Conservation (phyloP, 1,140 invertebrate genomes). For the Palaemon carinicauda region DNA sequence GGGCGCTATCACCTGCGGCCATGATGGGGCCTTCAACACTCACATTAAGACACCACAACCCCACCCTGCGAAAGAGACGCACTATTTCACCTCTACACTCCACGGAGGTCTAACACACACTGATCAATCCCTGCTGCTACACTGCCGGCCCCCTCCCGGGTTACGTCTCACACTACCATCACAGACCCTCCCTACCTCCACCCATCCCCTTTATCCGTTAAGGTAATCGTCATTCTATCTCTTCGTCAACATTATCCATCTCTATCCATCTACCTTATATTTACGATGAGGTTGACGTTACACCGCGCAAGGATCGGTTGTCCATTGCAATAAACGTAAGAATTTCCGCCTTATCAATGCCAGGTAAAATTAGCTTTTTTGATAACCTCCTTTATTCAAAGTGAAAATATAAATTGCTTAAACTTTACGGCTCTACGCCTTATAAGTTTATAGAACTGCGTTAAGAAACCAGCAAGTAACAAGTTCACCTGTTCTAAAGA, state of each 20-base stretch:
- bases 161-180: background rate
- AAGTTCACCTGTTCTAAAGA: too few relatives aligned
- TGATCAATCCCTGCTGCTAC: constrained; percentile 31
- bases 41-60: background rate
- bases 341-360: too few relatives aligned
- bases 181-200: background rate
- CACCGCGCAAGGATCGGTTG: too few relatives aligned
- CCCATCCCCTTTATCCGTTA: background rate
- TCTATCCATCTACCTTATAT: background rate
- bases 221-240: background rate
- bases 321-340: too few relatives aligned
- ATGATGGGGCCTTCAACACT: background rate
- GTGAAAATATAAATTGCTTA: too few relatives aligned
- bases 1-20: constrained; percentile 12
- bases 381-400: too few relatives aligned
- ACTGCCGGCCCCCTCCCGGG: background rate
- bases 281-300: background rate
- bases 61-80: constrained; percentile 33
- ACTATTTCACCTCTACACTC: constrained; percentile 24
- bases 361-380: too few relatives aligned
- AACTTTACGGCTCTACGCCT: too few relatives aligned
- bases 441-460: too few relatives aligned
- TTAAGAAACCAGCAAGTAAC: too few relatives aligned
- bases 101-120: constrained; percentile 29
- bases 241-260: background rate